phyloP scores from a whole-genome alignment of 2,113 vertebrate genomes.

The Elgaria multicarinata region DNA sequence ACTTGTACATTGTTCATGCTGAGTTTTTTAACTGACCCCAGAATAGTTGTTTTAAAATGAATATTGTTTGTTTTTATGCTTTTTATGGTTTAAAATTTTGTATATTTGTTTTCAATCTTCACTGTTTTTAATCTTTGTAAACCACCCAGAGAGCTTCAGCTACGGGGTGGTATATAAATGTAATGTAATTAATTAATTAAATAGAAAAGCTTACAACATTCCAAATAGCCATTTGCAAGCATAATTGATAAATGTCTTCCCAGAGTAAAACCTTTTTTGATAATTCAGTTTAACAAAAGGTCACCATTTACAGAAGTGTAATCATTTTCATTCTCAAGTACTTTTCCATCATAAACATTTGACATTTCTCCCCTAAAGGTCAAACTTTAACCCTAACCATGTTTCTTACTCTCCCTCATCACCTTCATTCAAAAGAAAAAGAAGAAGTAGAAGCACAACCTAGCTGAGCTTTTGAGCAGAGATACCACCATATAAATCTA shows the following conservation, averaged over 20 bases:
- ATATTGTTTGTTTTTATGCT: no score
- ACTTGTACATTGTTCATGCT: background rate
- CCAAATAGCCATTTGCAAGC: background rate
- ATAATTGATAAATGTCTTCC: background rate
- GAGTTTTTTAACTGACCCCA: no score
- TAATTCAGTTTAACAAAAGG: background rate
- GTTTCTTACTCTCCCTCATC: background rate
- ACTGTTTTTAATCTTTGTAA: no score
- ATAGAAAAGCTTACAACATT: background rate
- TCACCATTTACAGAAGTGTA: background rate
- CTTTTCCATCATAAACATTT: constrained; percentile 14
- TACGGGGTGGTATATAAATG: no score
- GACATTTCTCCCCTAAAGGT: background rate
- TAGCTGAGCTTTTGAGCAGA: background rate
- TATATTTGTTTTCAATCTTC: no score
- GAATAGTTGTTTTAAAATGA: no score
- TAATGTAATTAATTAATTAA: no score
- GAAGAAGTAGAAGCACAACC: background rate
- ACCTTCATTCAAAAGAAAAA: background rate
- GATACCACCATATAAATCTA: background rate
- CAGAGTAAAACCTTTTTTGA: background rate
- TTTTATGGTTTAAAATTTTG: no score
- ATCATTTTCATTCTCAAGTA: constrained; percentile 1
- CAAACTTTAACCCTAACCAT: background rate
- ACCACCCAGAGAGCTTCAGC: no score